Percentiles rank a stretch among this genome's conserved stretches.
Conservation (phyloP, 2,113 vertebrate genomes). For the Bungarus multicinctus region DNA sequence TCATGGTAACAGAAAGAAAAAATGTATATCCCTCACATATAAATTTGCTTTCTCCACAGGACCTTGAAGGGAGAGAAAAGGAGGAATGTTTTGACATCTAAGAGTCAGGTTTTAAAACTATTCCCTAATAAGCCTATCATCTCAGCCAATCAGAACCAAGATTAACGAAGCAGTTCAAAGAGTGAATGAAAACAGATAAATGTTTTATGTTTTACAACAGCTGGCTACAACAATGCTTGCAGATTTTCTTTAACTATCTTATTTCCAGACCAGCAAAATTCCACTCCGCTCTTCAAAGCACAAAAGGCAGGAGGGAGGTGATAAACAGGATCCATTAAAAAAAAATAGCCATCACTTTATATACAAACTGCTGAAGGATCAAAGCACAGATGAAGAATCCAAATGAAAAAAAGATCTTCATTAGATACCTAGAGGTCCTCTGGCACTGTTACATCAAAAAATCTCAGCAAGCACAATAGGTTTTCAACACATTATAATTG, state of each 20-base stretch:
- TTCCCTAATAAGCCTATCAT: background rate
- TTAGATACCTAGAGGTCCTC: background rate
- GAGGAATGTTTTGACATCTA: background rate
- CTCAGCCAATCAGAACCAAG: background rate
- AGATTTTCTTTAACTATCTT: background rate
- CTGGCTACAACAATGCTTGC: slow-evolving; percentile 18
- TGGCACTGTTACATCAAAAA: background rate
- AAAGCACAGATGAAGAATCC: background rate
- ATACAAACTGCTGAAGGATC: slow-evolving; percentile 22
- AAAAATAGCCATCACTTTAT: slow-evolving; percentile 54
- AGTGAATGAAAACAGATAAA: slow-evolving; percentile 9
- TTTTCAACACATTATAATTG: background rate
- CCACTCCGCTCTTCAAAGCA: slow-evolving; percentile 21
- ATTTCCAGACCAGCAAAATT: slow-evolving; percentile 36
- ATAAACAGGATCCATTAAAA: slow-evolving; percentile 49
- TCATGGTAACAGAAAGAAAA: background rate
- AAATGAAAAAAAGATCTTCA: background rate
- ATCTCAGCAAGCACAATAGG: background rate
- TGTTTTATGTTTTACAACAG: slow-evolving; percentile 34
- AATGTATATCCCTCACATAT: background rate
- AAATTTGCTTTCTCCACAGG: background rate
- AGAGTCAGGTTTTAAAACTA: background rate
- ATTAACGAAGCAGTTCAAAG: background rate
- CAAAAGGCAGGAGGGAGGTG: slow-evolving; percentile 39
- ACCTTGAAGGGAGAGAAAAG: background rate